Evolutionary conservation across 2,797 vertebrate species (phyloP), one percentile per base, ranked within the genome.

Genomic region (Pagetopsis macropterus): DNA sequence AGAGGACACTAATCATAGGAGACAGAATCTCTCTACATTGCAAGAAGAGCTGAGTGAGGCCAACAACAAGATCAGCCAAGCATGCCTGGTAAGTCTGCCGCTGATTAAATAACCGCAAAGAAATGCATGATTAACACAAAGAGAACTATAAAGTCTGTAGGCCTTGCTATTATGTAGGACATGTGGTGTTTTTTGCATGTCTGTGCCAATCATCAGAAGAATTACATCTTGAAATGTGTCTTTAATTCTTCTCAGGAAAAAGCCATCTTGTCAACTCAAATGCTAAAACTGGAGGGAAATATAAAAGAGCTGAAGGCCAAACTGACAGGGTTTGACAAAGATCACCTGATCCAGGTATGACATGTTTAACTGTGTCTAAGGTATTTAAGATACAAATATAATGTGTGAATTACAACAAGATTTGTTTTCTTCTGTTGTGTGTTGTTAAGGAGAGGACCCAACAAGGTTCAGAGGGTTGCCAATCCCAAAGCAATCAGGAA

Each of bases 1-100:
- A 41, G 87, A 92, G 17, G 89, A 93, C 51, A 69, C 88, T 46
- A 90, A 87, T 21, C 87, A 65, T 92, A 60, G 49, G 2, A 45
- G 73, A 14, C 84, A 78, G 52, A 78, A 72, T 59, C 86, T 88
- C 9, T 75, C 65, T 31, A 87, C 88, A 5, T 70, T 95, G 61
- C 88, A 94, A 16, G 87, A 93, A 11, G 86, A 94, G 67, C 89
- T 94, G 68, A 88, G 82, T 21, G 89, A 92, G 10, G 91, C 93
- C 1, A 90, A 89, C 58, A 91, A 89, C 59, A 92, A 85, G 43
- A 84, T 92, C 63, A 90, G 88, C 31, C 89, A 93, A 76, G 86
- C 89, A 67, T 87, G 82, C 46, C 77, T 93, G 93, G 95, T 96
- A 61, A 85, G 91, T 85, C 21, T 49, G 43, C 44, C 9, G 70